Evolutionary conservation across 2,797 vertebrate genomes (phyloP).

Genomic region (Acrossocheilus wenchowensis): DNA sequence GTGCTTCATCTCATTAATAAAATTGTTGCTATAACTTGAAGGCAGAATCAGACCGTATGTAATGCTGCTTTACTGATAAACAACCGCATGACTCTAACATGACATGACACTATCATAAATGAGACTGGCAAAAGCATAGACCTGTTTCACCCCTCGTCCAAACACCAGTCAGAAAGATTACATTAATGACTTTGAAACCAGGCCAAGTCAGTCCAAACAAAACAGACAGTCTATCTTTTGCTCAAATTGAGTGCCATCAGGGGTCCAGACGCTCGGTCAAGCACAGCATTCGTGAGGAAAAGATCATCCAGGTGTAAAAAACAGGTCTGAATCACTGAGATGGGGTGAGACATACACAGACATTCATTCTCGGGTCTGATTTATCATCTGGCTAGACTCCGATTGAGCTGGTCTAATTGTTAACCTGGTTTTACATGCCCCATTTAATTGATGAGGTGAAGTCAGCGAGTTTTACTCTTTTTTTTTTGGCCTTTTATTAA

Average conservation of each 20-base stretch:
- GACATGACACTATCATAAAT: neutral
- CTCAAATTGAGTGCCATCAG: conserved; percentile 76
- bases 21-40: neutral
- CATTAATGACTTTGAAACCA: conserved; percentile 64
- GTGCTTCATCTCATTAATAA: too few relatives aligned
- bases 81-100: neutral
- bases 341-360: neutral
- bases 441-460: conserved; percentile 3
- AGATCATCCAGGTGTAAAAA: conserved; percentile 65
- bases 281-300: conserved; percentile 42
- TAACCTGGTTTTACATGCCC: conserved; percentile 19
- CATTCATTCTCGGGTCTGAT: conserved; percentile 17
- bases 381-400: conserved; percentile 22
- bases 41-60: neutral
- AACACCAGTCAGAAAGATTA: conserved; percentile 50
- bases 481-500: neutral
- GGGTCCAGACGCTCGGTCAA: conserved; percentile 68
- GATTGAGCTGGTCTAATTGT: conserved; percentile 17
- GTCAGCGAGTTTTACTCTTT: neutral
- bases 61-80: neutral
- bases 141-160: conserved; percentile 7
- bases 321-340: conserved; percentile 7
- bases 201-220: conserved; percentile 71
- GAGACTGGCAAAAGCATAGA: conserved; percentile 1
- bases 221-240: conserved; percentile 73